phyloP scores from a whole-genome alignment of 2,113 vertebrate genomes.

The Poeciliopsis retropinna region DNA sequence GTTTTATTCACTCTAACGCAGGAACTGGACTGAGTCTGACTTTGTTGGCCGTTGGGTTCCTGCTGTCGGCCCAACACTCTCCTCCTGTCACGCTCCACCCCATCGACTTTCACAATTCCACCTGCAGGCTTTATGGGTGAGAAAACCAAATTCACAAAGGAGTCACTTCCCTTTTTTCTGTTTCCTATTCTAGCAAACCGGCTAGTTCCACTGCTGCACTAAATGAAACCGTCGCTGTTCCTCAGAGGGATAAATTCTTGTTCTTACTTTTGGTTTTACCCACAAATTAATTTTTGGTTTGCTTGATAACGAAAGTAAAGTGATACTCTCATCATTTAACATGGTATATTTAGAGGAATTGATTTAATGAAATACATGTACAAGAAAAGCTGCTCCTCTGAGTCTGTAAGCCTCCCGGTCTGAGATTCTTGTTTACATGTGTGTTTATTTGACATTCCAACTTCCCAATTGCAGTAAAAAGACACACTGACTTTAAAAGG shows the following conservation, averaged over 20 bases:
- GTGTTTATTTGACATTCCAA: too few relatives aligned
- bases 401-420: not conserved
- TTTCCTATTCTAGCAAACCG: not conserved
- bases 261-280: not conserved
- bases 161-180: not conserved
- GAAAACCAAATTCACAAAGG: not conserved
- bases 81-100: slow-evolving; percentile 86
- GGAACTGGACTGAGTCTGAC: slow-evolving; percentile 81
- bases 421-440: not conserved
- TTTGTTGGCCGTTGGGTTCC: slow-evolving; percentile 90
- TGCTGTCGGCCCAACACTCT: slow-evolving; percentile 89
- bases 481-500: not conserved
- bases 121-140: slow-evolving; percentile 89
- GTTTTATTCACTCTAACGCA: not conserved
- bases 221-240: not conserved
- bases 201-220: not conserved
- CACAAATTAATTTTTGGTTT: not conserved
- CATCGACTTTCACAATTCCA: slow-evolving; percentile 82
- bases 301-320: not conserved
- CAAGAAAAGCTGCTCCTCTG: not conserved
- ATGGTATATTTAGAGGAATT: too few relatives aligned
- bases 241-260: too few relatives aligned
- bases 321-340: too few relatives aligned
- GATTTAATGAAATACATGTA: too few relatives aligned
- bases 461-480: not conserved